Evolutionary conservation across 2,888 invertebrate genomes (phyloP).

Genomic region (Drosophila gaucha): DNA sequence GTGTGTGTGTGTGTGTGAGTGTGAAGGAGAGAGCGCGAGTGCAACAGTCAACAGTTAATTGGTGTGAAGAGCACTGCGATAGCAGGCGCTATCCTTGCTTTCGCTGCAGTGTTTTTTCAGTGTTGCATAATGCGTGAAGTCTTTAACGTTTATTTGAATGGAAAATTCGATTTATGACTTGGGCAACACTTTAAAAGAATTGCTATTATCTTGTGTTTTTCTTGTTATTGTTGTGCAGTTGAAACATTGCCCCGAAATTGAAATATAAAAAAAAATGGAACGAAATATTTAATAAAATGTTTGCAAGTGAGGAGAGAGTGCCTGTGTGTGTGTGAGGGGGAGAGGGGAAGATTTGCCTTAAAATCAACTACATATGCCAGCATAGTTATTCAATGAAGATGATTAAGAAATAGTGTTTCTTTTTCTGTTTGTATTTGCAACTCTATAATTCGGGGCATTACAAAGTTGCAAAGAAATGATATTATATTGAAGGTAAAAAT

Average conservation of each 20-base stretch:
- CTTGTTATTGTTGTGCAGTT: slow-evolving; percentile 7
- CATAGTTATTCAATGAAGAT: no score
- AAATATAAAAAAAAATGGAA: not conserved
- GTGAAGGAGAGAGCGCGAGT: slow-evolving; percentile 2
- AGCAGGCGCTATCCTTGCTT: not conserved
- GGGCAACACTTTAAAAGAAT: slow-evolving; percentile 7
- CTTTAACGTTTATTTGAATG: slow-evolving; percentile 9
- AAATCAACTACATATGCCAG: no score
- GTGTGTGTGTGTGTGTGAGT: slow-evolving; percentile 6
- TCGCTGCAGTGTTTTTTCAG: slow-evolving; percentile 2
- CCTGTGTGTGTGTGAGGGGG: not conserved
- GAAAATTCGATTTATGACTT: slow-evolving; percentile 32
- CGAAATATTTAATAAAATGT: not conserved
- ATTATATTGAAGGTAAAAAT: slow-evolving; percentile 1
- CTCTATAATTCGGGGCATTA: no score
- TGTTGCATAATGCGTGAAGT: slow-evolving; percentile 18
- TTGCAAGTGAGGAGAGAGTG: not conserved
- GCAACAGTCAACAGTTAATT: not conserved
- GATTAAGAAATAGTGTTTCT: no score
- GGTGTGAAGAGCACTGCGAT: no score
- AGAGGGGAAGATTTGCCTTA: not conserved
- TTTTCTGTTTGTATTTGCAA: no score
- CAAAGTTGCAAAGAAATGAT: not conserved
- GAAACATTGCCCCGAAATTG: slow-evolving; percentile 1
- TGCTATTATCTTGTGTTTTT: not conserved